Conservation (phyloP, 2,888 invertebrate species). For the Anthoptus insignis region DNA sequence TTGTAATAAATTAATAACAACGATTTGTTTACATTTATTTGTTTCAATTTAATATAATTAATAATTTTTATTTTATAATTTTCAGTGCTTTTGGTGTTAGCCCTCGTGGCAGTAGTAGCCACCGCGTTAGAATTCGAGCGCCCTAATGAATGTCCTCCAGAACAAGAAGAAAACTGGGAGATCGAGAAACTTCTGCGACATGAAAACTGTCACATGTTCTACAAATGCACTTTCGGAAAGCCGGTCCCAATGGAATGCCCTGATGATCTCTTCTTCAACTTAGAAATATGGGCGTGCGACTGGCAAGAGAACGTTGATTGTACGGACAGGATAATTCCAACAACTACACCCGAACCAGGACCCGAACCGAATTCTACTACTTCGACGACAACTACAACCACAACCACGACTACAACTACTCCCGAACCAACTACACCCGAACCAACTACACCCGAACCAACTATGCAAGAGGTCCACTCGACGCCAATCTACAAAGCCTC, state of each 20-base stretch:
- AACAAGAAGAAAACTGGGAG: slow-evolving; percentile 64
- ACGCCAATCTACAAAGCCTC: too few relatives aligned
- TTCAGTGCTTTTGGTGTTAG: slow-evolving; percentile 40
- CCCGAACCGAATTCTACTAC: neutral
- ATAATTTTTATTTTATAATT: slow-evolving; percentile 4
- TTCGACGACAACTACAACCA: neutral
- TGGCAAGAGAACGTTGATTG: slow-evolving; percentile 88
- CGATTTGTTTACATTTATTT: too few relatives aligned
- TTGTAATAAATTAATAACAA: too few relatives aligned
- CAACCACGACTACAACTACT: neutral
- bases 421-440: too few relatives aligned
- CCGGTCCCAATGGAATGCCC: slow-evolving; percentile 88
- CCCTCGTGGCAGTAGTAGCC: slow-evolving; percentile 50
- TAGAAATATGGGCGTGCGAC: slow-evolving; percentile 86
- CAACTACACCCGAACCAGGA: too few relatives aligned
- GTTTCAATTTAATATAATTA: neutral
- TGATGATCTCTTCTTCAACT: slow-evolving; percentile 85
- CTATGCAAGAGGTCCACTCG: too few relatives aligned
- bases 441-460: too few relatives aligned
- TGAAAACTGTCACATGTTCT: slow-evolving; percentile 87
- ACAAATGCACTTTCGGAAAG: slow-evolving; percentile 89
- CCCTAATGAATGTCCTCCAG: slow-evolving; percentile 62
- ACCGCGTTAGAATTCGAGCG: slow-evolving; percentile 47
- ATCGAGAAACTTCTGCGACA: slow-evolving; percentile 84
- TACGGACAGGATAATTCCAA: slow-evolving; percentile 58